phyloP scores from a whole-genome alignment of 2,113 vertebrate species.

The Psophia crepitans region DNA sequence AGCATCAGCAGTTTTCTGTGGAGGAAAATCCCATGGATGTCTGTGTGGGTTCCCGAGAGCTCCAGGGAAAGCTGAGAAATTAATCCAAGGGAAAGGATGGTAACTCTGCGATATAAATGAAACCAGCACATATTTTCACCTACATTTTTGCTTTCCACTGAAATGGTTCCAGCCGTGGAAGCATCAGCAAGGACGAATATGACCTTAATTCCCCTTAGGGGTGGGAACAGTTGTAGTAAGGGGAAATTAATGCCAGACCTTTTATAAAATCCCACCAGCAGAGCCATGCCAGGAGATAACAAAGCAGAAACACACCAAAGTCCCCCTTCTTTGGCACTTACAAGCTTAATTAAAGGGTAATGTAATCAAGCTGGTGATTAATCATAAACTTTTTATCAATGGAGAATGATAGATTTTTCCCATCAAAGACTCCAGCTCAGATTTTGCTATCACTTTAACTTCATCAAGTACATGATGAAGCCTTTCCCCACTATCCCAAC shows the following conservation, averaged over 20 bases:
- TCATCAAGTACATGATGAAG: background rate
- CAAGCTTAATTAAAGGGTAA: constrained; percentile 9
- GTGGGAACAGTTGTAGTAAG: background rate
- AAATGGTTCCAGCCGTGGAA: background rate
- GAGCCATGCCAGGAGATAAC: background rate
- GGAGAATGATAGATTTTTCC: background rate
- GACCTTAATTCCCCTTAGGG: background rate
- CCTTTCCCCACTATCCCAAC: background rate
- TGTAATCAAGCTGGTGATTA: background rate
- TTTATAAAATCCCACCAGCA: constrained; percentile 4
- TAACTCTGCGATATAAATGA: background rate
- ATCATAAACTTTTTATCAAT: constrained; percentile 54
- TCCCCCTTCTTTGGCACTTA: background rate
- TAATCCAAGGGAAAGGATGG: background rate
- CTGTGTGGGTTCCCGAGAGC: background rate
- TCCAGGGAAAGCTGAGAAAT: background rate
- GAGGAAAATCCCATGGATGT: background rate
- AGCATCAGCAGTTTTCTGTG: background rate
- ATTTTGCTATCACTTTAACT: background rate
- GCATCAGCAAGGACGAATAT: background rate
- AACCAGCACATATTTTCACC: background rate
- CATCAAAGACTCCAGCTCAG: background rate
- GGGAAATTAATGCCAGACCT: background rate
- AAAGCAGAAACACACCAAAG: background rate
- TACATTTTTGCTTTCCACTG: background rate